Conservation (phyloP, 2,888 invertebrate genomes). For the Ochropleura leucogaster region DNA sequence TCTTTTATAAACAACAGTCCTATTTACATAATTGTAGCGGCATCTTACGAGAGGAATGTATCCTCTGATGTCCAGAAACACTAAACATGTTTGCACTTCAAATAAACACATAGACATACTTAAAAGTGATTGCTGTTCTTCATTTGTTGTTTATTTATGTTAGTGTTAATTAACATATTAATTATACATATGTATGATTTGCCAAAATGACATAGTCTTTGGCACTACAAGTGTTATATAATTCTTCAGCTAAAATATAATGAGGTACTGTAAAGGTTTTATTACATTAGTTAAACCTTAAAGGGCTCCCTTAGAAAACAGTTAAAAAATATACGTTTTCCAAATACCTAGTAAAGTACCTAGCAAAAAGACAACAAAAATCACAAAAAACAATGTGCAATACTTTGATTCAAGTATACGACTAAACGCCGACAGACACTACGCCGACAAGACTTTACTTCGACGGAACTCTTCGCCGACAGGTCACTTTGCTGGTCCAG, state of each 20-base stretch:
- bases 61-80: not conserved
- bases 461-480: too few relatives aligned
- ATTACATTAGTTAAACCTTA: too few relatives aligned
- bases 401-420: too few relatives aligned
- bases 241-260: not conserved
- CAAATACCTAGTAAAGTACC: too few relatives aligned
- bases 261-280: too few relatives aligned
- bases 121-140: not conserved
- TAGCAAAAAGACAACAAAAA: too few relatives aligned
- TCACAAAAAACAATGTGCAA: too few relatives aligned
- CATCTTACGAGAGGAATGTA: not conserved
- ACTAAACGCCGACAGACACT: too few relatives aligned
- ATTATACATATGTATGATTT: not conserved
- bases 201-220: not conserved
- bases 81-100: conserved; percentile 15
- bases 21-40: conserved; percentile 2
- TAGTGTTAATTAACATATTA: not conserved
- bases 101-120: not conserved
- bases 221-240: not conserved
- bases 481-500: too few relatives aligned
- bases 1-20: not conserved
- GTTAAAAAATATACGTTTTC: too few relatives aligned
- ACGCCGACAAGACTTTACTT: too few relatives aligned
- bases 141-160: conserved; percentile 1
- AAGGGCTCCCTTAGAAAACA: too few relatives aligned